A percentile compares a stretch with the other conserved stretches of the same genome.
phyloP scores from a whole-genome alignment of 2,888 invertebrate genomes.

The Horisme vitalbata region DNA sequence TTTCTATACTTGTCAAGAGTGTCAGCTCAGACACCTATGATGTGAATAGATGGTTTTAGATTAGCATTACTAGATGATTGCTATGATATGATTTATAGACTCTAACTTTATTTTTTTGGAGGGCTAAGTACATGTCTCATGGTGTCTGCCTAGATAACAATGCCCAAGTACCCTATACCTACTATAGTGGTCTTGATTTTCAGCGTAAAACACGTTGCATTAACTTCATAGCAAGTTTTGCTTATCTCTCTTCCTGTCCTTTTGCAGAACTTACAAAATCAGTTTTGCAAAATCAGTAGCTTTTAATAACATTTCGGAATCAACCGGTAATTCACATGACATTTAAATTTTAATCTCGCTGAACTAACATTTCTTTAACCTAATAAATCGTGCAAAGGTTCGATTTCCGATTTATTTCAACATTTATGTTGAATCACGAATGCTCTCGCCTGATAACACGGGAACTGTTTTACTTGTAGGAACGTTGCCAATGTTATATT shows the following conservation, averaged over 20 bases:
- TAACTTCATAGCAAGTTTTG: no score
- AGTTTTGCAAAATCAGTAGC: slow-evolving; percentile 3
- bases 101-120: neutral
- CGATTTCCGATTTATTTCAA: slow-evolving; percentile 60
- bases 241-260: neutral
- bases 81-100: neutral
- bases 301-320: slow-evolving; percentile 13
- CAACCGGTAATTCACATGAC: slow-evolving; percentile 17
- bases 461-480: slow-evolving; percentile 74
- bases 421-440: slow-evolving; percentile 61
- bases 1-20: neutral
- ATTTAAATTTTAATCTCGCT: slow-evolving; percentile 21
- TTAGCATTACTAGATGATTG: neutral
- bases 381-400: slow-evolving; percentile 33
- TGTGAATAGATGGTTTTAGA: neutral
- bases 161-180: no score
- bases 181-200: no score
- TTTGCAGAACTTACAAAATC: slow-evolving; percentile 1
- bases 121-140: no score
- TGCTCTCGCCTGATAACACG: slow-evolving; percentile 66
- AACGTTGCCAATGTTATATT: slow-evolving; percentile 24
- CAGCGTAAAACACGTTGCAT: no score
- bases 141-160: no score
- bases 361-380: slow-evolving; percentile 24
- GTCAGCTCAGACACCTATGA: neutral